Evolutionary conservation across 2,888 invertebrate genomes (phyloP).

Genomic region (Linyphia triangularis): DNA sequence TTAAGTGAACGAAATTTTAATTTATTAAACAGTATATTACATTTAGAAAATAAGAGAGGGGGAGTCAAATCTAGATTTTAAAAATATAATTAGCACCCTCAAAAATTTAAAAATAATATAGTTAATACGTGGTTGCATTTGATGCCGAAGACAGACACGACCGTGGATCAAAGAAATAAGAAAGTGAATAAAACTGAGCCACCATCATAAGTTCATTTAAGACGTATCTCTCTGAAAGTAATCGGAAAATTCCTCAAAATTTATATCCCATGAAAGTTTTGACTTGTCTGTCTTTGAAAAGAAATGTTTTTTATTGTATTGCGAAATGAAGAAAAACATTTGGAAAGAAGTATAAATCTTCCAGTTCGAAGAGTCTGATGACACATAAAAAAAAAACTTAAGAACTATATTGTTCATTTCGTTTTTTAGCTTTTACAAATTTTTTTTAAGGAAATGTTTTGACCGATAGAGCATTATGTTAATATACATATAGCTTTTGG

Average conservation of each 20-base stretch:
- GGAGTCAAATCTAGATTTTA: no score
- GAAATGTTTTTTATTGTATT: constrained; percentile 12
- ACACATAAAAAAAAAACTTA: neutral
- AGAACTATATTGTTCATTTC: neutral
- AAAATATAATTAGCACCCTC: no score
- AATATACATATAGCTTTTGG: no score
- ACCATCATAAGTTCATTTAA: neutral
- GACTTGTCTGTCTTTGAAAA: neutral
- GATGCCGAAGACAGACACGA: neutral
- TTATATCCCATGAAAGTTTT: neutral
- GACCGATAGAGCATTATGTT: no score
- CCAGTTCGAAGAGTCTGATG: neutral
- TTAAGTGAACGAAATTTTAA: no score
- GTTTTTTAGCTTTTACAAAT: neutral
- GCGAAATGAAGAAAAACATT: neutral
- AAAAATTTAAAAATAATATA: no score
- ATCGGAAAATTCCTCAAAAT: neutral
- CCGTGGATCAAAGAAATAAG: neutral
- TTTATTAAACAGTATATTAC: no score
- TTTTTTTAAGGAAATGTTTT: no score
- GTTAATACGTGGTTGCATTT: no score
- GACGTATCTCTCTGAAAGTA: neutral
- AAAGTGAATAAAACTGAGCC: neutral
- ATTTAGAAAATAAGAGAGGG: no score
- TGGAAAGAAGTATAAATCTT: constrained; percentile 11